Evolutionary conservation across 2,113 vertebrate genomes (phyloP).

Genomic region (Colinus virginianus): DNA sequence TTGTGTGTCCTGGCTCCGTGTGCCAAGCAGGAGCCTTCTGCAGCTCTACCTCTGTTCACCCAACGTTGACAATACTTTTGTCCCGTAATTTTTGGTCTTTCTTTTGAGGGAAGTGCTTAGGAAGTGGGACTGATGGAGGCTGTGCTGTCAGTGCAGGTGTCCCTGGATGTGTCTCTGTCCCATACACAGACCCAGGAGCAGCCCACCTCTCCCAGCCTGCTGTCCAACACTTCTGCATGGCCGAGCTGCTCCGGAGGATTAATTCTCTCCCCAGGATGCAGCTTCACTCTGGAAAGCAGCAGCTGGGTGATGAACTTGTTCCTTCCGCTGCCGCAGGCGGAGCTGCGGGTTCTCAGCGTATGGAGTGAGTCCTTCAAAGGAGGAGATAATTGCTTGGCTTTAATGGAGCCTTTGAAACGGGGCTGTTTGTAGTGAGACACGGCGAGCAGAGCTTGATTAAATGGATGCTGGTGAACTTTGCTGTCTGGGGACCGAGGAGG

Average conservation of each 20-base stretch:
- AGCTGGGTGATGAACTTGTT: not conserved
- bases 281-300: not conserved
- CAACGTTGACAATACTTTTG: not conserved
- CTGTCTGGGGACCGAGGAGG: not conserved
- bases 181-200: rapidly evolving
- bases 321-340: not conserved
- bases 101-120: not conserved
- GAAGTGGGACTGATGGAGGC: not conserved
- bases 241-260: not conserved
- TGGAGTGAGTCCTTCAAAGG: not conserved
- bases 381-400: not conserved
- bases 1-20: not conserved
- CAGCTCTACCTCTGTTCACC: not conserved
- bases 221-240: rapidly evolving
- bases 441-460: not conserved
- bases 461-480: not conserved
- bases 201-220: not conserved
- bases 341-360: rapidly evolving
- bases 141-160: not conserved
- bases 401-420: not conserved
- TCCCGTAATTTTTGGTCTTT: not conserved
- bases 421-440: not conserved
- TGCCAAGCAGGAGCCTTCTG: not conserved
- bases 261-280: not conserved
- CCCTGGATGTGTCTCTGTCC: rapidly evolving